phyloP scores from a whole-genome alignment of 2,113 vertebrate genomes.

The Bothrops jararaca region DNA sequence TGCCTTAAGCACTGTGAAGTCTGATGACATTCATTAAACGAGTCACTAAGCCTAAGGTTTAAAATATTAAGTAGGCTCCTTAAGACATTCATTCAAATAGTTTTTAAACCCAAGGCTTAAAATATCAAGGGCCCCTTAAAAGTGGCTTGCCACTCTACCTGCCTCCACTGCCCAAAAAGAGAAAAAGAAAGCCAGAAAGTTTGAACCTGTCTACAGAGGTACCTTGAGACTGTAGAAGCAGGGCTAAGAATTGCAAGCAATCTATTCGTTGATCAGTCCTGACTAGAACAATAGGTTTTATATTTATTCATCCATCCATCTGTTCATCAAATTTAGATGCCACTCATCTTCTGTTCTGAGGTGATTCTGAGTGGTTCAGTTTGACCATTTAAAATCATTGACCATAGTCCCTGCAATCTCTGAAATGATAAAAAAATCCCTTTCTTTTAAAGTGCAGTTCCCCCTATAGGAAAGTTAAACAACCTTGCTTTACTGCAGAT shows the following conservation, averaged over 20 bases:
- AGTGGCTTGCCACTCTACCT: background rate
- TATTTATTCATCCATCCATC: too few relatives aligned
- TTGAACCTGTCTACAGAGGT: background rate
- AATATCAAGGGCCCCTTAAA: background rate
- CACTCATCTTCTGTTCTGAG: background rate
- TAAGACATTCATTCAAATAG: background rate
- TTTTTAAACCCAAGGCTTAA: background rate
- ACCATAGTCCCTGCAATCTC: background rate
- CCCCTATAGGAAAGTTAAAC: background rate
- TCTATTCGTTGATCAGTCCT: background rate
- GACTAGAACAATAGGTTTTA: background rate
- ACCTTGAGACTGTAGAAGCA: background rate
- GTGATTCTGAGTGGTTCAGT: background rate
- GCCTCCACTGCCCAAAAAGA: background rate
- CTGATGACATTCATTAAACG: background rate
- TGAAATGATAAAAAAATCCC: background rate
- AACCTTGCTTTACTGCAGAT: background rate
- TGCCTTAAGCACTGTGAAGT: background rate
- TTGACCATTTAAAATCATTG: background rate
- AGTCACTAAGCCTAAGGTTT: background rate
- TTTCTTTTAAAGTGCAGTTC: background rate
- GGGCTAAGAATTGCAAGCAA: background rate
- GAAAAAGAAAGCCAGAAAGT: background rate
- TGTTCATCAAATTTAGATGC: background rate
- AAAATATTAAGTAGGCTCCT: background rate